Evolutionary conservation across 1,140 invertebrate species (phyloP), one percentile per base, ranked within the genome.

Genomic region (Pantala flavescens): DNA sequence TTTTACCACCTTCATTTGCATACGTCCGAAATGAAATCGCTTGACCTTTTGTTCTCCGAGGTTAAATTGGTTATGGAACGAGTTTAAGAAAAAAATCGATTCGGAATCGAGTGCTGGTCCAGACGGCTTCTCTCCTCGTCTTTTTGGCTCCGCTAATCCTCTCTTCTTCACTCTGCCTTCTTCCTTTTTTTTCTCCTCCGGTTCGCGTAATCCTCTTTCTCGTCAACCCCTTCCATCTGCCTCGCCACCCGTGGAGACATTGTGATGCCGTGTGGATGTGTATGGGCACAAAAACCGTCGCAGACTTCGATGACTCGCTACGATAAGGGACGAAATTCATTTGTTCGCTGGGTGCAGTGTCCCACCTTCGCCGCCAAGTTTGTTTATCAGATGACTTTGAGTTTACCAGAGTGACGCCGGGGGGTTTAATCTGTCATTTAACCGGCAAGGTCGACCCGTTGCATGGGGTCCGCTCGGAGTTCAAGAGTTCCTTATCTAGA

Each of bases 211-310:
- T 63, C 49, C 49, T 3, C 49, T 63, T 63, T 63, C 49, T 21
- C 12, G 49, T 63, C 49, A 3, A 19, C 49, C 49, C 49, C 14
- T 21, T 63, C 49, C 49, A 21, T 63, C n/a, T 63, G 3, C 12
- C 49, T 63, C 49, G n/a, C 49, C 49, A 63, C 49, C 49, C 49
- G 49, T 21, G 49, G 49, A 19, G 49, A 16, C 49, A 19, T 21
- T 63, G 16, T 16, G 49, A 63, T 19, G 49, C 14, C n/a, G 49
- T 63, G 49, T 63, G n/a, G 49, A 63, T 63, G 49, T 63, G 49
- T 63, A 63, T 63, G 49, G 49, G 49, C 49, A 63, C 49, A 63
- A 63, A 63, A 63, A 63, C 49, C 49, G 49, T 63, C 49, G n/a
- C 49, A 63, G n/a, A 63, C 49, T 63, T 63, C 49, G 49, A 63